Conservation (phyloP, 2,888 invertebrate genomes). For the Prionchulus punctatus region DNA sequence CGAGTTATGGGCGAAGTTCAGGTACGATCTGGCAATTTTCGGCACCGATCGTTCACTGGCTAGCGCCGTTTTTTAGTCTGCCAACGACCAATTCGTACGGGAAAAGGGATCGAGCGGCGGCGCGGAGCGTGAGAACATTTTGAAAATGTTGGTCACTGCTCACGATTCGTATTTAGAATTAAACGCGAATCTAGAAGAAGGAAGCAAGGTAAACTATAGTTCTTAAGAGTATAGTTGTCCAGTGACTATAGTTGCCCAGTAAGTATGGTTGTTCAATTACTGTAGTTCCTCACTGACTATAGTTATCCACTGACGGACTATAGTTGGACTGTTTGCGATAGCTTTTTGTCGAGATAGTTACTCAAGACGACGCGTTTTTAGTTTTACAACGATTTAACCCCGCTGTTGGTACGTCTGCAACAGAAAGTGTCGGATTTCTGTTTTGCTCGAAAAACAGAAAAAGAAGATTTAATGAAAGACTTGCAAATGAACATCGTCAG, state of each 20-base stretch:
- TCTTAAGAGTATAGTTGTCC: no score
- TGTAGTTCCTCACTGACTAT: no score
- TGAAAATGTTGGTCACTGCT: constrained; percentile 70
- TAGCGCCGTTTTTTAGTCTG: constrained; percentile 27
- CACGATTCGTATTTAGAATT: constrained; percentile 82
- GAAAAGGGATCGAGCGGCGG: constrained; percentile 44
- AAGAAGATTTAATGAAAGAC: constrained; percentile 88
- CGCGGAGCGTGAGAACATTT: constrained; percentile 51
- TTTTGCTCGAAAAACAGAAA: constrained; percentile 96
- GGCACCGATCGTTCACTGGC: neutral
- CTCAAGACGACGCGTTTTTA: constrained; percentile 21
- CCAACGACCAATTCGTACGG: constrained; percentile 46
- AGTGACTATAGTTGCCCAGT: no score
- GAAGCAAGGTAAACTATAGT: constrained; percentile 56
- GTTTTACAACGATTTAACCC: constrained; percentile 46
- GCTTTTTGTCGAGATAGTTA: neutral
- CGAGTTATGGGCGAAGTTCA: constrained; percentile 51
- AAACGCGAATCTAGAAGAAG: constrained; percentile 76
- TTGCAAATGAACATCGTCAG: constrained; percentile 43
- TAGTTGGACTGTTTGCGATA: neutral
- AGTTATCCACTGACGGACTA: neutral
- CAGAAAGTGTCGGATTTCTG: constrained; percentile 94
- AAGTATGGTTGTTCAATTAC: no score
- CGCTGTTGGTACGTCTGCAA: constrained; percentile 81
- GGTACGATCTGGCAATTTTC: constrained; percentile 28